Evolutionary conservation across 2,113 vertebrate species (phyloP).

Genomic region (Dryoscopus gambensis): DNA sequence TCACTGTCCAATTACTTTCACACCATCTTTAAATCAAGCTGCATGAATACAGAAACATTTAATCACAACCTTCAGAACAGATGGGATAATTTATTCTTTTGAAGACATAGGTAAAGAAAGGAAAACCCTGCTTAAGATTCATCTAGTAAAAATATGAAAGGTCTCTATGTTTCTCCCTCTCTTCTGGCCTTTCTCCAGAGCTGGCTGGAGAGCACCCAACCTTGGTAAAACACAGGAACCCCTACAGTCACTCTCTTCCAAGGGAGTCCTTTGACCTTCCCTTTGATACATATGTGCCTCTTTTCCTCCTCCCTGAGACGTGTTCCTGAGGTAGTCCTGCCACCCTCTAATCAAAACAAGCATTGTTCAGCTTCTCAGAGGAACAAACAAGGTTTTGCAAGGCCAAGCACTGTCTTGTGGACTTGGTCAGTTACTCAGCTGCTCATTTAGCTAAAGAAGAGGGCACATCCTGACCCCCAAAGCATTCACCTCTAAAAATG

Average conservation of each 20-base stretch:
- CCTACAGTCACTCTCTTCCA: not conserved
- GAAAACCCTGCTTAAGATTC: not conserved
- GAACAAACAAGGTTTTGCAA: not conserved
- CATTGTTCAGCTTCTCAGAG: not conserved
- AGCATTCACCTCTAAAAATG: not conserved
- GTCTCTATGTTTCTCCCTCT: not conserved
- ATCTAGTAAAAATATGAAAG: not conserved
- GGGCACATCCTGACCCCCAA: accelerated
- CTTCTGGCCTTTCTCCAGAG: not conserved
- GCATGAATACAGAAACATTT: not conserved
- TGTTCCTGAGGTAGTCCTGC: not conserved
- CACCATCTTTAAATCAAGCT: not conserved
- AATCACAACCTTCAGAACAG: not conserved
- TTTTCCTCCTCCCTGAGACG: not conserved
- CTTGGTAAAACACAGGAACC: not conserved
- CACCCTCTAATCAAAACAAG: not conserved
- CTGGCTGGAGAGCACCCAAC: not conserved
- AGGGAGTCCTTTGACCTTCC: not conserved
- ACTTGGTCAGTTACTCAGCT: not conserved
- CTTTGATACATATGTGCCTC: not conserved
- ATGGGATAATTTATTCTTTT: not conserved
- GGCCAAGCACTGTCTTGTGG: not conserved
- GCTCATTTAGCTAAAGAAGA: not conserved
- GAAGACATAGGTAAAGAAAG: not conserved
- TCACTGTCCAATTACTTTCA: not conserved